These are phyloP conservation scores for Synanthedon vespiformis DNA, from an alignment of 2,888 invertebrate genomes.

Conservation along the genomic window DNA sequence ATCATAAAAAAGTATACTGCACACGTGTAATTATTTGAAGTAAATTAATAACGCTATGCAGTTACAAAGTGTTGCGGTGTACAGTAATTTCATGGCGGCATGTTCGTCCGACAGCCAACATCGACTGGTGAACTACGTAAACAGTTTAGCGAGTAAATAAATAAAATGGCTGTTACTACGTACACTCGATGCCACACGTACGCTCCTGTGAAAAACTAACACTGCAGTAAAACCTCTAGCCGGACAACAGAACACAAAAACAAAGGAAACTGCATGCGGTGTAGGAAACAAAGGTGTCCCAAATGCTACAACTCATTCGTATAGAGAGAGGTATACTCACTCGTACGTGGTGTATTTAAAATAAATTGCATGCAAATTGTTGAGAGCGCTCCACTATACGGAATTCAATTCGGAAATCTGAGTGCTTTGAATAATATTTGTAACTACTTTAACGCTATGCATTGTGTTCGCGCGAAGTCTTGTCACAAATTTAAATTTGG, in stretches of 20 bases:
- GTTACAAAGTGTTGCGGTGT: not conserved
- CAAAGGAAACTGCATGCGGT: not conserved
- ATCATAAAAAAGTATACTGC: too few relatives aligned
- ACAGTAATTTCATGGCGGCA: not conserved
- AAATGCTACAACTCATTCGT: not conserved
- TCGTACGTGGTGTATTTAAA: not conserved
- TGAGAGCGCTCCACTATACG: not conserved
- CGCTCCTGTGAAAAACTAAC: not conserved
- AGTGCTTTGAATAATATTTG: not conserved
- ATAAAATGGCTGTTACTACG: constrained; percentile 11
- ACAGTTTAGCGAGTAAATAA: constrained; percentile 17
- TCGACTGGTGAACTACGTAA: constrained; percentile 10
- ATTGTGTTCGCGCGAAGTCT: too few relatives aligned
- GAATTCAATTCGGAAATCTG: not conserved
- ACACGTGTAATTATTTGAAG: too few relatives aligned
- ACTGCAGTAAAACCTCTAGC: not conserved
- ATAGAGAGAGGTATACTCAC: not conserved
- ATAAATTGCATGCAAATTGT: not conserved
- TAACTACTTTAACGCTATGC: not conserved
- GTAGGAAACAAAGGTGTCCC: not conserved
- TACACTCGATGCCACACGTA: constrained; percentile 1
- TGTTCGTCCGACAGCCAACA: constrained; percentile 5
- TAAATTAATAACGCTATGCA: too few relatives aligned
- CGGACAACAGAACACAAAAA: not conserved
- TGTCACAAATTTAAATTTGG: too few relatives aligned